These are phyloP conservation scores for Pristionchus entomophagus DNA, from an alignment of 2,888 invertebrate species.

Conservation along the genomic window DNA sequence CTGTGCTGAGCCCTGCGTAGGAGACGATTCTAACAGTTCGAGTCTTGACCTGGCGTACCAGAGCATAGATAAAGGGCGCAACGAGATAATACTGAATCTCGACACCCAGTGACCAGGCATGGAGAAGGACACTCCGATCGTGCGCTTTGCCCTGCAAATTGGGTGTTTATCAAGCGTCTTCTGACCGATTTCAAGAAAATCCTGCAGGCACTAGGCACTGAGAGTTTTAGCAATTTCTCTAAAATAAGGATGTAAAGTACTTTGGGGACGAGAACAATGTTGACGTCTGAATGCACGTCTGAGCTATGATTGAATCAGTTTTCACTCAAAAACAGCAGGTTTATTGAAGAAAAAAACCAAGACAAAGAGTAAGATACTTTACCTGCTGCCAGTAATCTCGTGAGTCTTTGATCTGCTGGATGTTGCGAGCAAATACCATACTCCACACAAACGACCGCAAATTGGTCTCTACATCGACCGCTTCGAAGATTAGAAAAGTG, in stretches of 20 bases:
- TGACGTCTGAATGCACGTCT: too few species aligned
- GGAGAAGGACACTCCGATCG: neutral
- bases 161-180: too few species aligned
- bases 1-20: too few species aligned
- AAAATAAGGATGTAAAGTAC: too few species aligned
- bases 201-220: too few species aligned
- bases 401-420: neutral
- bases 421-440: neutral
- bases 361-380: neutral
- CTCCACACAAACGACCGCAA: neutral
- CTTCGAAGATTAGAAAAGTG: neutral
- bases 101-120: neutral
- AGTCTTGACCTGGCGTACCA: neutral
- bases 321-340: too few species aligned
- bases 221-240: too few species aligned
- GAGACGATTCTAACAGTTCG: neutral
- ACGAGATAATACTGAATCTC: constrained; percentile 25
- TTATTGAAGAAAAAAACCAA: too few species aligned
- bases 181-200: too few species aligned
- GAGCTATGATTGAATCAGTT: too few species aligned
- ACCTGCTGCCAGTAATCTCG: constrained; percentile 29
- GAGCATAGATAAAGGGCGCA: neutral
- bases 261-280: too few species aligned
- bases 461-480: neutral
- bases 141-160: neutral